Percentiles rank a stretch among this genome's conserved stretches.
These are phyloP conservation scores for Nomada hirtipes DNA, from an alignment of 2,888 invertebrate genomes.

Conservation along the genomic window DNA sequence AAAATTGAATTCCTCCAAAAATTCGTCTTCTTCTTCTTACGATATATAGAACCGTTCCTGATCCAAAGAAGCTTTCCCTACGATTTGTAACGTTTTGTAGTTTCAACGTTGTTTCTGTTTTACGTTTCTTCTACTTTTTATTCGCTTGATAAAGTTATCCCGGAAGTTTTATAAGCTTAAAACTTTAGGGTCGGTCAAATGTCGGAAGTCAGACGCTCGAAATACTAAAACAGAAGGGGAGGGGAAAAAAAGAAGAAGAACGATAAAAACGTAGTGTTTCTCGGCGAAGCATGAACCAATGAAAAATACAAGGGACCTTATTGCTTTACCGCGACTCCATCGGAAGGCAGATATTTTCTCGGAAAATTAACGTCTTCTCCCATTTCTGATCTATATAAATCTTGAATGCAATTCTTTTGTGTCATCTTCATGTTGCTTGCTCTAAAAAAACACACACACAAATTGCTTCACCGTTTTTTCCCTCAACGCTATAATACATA, in stretches of 20 bases:
- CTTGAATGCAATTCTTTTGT: neutral
- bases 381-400: neutral
- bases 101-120: neutral
- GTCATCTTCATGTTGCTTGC: neutral
- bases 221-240: neutral
- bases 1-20: too few relatives aligned
- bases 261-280: neutral
- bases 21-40: too few relatives aligned
- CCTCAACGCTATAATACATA: neutral
- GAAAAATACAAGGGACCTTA: conserved; percentile 25
- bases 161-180: conserved; percentile 12
- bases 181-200: conserved; percentile 9
- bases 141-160: conserved; percentile 1
- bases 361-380: conserved; percentile 27
- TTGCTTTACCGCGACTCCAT: neutral
- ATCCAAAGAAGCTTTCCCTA: neutral
- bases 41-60: neutral
- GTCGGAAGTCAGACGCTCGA: neutral
- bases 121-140: neutral
- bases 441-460: conserved; percentile 1
- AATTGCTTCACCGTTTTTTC: neutral
- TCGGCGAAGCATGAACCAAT: neutral
- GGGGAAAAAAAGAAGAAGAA: neutral
- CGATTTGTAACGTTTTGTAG: neutral
- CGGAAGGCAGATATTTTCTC: conserved; percentile 3